Base-by-base conservation (phyloP, 2,888 invertebrate species). In the Xestobium rufovillosum region DNA sequence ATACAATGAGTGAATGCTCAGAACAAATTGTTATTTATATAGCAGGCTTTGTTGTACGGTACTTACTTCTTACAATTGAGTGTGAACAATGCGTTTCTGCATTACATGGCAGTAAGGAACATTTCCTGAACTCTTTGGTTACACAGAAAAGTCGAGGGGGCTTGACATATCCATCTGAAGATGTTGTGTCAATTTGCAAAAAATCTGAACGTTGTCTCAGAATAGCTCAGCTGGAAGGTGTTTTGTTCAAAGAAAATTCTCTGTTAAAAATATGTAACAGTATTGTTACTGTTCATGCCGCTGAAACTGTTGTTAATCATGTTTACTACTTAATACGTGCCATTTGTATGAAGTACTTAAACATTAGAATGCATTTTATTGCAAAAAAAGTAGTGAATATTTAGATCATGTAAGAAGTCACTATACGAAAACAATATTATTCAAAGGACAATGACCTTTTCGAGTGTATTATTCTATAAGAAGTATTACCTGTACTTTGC, bases 11-110 rank as follows among this genome's bases (percentile, higher is more conserved):
- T 14, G 19, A 39, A 3, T 23, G 37, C 14, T 40, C 38, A 8
- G n/a, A 8, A 10, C 30, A 41, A 34, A 26, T 41, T 23, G 27
- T 38, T n/a, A 29, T 30, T 28, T 41, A 42, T 23, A 42, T 42
- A 28, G 26, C 31, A 8, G 35, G 39, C 14, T 39, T 39, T 25
- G 31, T 39, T 15, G n/a, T 16, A n/a, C 14, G 12, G 12, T 26
- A 12, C 9, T 28, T 28, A 28, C n/a, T 2, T 9, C n/a, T 10
- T 10, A 10, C 10, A 10, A 10, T 28, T n/a, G 12, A 28, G 3
- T 28, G 23, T 19, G 23, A 19, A 19, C 6, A 19, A 19, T 19
- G 23, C n/a, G 6, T 19, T 8, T 19, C 23, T 19, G 23, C 23
- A 8, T 19, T 19, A n/a, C 6, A n/a, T n/a, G 23, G 23, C n/a